Conservation (phyloP, 2,888 invertebrate genomes). For the Spicauda simplicius region DNA sequence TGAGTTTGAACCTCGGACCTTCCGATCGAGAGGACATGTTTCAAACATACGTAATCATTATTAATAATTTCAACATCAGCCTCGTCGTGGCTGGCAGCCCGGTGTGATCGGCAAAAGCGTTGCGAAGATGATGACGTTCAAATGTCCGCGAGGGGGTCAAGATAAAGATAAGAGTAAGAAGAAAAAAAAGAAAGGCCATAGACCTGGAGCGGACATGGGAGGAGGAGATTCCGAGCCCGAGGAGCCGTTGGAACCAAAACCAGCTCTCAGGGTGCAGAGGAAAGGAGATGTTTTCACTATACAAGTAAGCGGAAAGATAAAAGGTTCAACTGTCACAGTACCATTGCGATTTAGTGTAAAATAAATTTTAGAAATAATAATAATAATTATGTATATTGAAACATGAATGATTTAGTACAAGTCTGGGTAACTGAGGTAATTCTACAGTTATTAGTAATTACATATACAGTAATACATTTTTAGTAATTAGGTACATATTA, state of each 20-base stretch:
- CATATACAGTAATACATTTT: too few relatives aligned
- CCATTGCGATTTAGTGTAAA: too few relatives aligned
- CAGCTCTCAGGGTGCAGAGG: conserved; percentile 87
- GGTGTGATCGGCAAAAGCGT: conserved; percentile 82
- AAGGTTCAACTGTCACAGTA: too few relatives aligned
- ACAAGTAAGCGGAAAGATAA: conserved; percentile 66
- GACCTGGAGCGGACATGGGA: conserved; percentile 53
- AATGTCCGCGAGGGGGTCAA: conserved; percentile 64
- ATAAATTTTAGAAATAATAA: too few relatives aligned
- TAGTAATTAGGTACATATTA: too few relatives aligned
- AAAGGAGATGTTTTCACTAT: conserved; percentile 87
- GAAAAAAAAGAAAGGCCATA: conserved; percentile 65
- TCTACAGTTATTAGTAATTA: too few relatives aligned
- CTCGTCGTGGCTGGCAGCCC: conserved; percentile 84
- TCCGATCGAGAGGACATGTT: too few relatives aligned
- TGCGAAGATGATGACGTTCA: conserved; percentile 75
- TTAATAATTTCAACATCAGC: conserved; percentile 48
- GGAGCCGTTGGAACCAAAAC: conserved; percentile 83
- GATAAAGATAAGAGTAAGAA: conserved; percentile 72
- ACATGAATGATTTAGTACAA: too few relatives aligned
- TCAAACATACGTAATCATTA: too few relatives aligned
- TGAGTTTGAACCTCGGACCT: too few relatives aligned
- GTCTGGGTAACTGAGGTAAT: too few relatives aligned
- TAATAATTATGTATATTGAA: too few relatives aligned
- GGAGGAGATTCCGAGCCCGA: conserved; percentile 76